Evolutionary conservation across 2,797 vertebrate genomes (phyloP).

Genomic region (Macroramphosus scolopax): DNA sequence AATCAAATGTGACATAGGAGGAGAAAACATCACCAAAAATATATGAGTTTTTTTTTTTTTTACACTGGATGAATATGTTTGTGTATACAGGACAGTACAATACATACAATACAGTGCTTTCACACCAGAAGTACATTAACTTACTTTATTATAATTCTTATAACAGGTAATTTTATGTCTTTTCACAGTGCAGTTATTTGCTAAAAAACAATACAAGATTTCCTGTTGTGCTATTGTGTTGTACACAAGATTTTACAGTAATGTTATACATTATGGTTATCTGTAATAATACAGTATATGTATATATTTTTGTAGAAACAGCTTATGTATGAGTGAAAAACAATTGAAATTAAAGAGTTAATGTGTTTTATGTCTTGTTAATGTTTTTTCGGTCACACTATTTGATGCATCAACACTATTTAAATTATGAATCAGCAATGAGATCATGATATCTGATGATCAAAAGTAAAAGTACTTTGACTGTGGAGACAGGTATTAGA

Average conservation of each 20-base stretch:
- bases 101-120: constrained; percentile 10
- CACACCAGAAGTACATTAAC: too few relatives aligned
- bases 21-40: not conserved
- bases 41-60: constrained; percentile 22
- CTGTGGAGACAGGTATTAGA: too few relatives aligned
- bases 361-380: constrained; percentile 11
- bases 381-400: constrained; percentile 5
- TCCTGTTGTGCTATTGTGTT: constrained; percentile 52
- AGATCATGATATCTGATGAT: too few relatives aligned
- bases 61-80: constrained; percentile 71
- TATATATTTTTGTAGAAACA: constrained; percentile 60
- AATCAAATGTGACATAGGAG: not conserved
- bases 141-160: too few relatives aligned
- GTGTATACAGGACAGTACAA: constrained; percentile 7
- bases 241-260: constrained; percentile 59
- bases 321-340: constrained; percentile 42
- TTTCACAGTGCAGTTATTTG: constrained; percentile 14
- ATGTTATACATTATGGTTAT: constrained; percentile 70
- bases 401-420: not conserved
- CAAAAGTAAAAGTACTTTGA: too few relatives aligned
- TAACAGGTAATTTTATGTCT: constrained; percentile 18
- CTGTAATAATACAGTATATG: constrained; percentile 58
- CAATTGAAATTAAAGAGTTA: constrained; percentile 26
- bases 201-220: constrained; percentile 19
- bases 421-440: too few relatives aligned